phyloP scores from a whole-genome alignment of 2,797 vertebrate species.

The Melanotaenia pygmaea region DNA sequence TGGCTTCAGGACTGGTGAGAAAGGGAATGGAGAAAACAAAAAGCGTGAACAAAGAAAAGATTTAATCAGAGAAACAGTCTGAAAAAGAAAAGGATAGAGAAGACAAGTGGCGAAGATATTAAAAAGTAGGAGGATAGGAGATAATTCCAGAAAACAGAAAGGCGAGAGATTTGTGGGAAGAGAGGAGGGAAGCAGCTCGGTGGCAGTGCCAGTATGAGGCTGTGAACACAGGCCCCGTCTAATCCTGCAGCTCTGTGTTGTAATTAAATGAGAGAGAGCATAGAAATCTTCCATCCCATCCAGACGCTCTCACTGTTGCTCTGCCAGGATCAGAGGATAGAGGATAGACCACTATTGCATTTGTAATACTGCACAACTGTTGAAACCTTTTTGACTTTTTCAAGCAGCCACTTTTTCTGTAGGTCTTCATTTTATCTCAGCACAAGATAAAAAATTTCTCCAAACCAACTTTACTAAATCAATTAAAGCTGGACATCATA shows the following conservation, averaged over 20 bases:
- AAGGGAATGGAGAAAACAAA: slow-evolving; percentile 64
- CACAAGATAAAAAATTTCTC: slow-evolving; percentile 20
- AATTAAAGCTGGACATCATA: not conserved
- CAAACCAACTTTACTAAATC: slow-evolving; percentile 9
- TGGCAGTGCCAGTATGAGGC: slow-evolving; percentile 77
- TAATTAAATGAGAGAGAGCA: slow-evolving; percentile 83
- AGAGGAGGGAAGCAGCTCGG: slow-evolving; percentile 61
- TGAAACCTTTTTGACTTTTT: slow-evolving; percentile 79
- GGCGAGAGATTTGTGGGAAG: slow-evolving; percentile 66
- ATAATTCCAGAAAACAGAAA: slow-evolving; percentile 76
- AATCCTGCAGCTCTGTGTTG: slow-evolving; percentile 84
- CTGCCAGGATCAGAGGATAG: slow-evolving; percentile 85
- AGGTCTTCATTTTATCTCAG: slow-evolving; percentile 24
- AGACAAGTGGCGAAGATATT: slow-evolving; percentile 74
- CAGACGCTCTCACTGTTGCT: slow-evolving; percentile 85
- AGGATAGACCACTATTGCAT: slow-evolving; percentile 87
- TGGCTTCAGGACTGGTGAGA: slow-evolving; percentile 60
- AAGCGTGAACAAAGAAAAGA: slow-evolving; percentile 75
- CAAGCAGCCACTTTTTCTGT: slow-evolving; percentile 63
- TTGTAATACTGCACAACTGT: slow-evolving; percentile 86
- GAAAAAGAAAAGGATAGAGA: slow-evolving; percentile 67
- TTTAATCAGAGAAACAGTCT: slow-evolving; percentile 75
- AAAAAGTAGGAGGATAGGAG: slow-evolving; percentile 72
- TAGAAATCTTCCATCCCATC: slow-evolving; percentile 78
- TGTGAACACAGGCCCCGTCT: slow-evolving; percentile 85